Conservation (phyloP, 30 jellyfish, hydroid and myxozoan species). For the Aurelia sp. region DNA sequence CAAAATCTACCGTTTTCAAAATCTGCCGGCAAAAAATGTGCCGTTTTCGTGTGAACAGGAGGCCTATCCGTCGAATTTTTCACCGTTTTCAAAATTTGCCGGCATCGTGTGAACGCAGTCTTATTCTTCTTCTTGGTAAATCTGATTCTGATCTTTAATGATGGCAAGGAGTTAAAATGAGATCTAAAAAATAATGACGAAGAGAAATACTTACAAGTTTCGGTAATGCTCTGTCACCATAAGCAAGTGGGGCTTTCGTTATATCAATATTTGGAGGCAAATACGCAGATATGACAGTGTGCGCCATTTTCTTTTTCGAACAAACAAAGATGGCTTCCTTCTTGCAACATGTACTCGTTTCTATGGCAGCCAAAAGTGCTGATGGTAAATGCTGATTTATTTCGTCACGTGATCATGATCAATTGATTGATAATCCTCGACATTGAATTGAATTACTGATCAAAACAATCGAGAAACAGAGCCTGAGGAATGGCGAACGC, state of each 20-base stretch:
- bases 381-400: conserved; percentile 3
- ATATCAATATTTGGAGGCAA: conserved; percentile 98
- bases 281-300: conserved; percentile 84
- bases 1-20: too few species aligned
- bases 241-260: conserved; percentile 95
- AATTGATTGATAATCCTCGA: not conserved
- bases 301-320: conserved; percentile 80
- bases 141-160: too few species aligned
- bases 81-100: too few species aligned
- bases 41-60: too few species aligned
- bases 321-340: not conserved
- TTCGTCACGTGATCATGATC: not conserved
- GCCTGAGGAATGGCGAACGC: conserved; percentile 6
- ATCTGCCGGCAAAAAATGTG: too few species aligned
- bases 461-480: not conserved
- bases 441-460: not conserved
- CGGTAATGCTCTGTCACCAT: conserved; percentile 95
- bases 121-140: too few species aligned
- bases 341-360: too few species aligned
- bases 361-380: not conserved
- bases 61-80: too few species aligned
- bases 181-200: too few species aligned
- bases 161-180: too few species aligned
- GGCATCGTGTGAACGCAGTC: too few species aligned
- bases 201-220: conserved; percentile 73